Percentiles rank a stretch among this genome's conserved stretches.
These are phyloP conservation scores for Cataglyphis livida DNA, from an alignment of 2,888 invertebrate species.

Conservation along the genomic window DNA sequence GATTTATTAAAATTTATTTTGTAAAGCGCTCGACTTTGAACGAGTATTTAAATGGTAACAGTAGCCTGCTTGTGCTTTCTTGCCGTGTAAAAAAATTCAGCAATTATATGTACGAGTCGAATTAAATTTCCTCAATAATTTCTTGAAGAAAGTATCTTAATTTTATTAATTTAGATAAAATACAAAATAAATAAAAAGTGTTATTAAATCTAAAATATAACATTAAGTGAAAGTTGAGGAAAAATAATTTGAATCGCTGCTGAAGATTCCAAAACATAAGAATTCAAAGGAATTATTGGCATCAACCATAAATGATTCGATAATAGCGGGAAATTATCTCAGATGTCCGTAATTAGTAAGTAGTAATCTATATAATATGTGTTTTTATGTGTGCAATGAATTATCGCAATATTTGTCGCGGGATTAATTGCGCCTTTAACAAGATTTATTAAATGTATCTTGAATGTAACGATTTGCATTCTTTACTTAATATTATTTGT, in stretches of 20 bases:
- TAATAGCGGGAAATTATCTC: constrained; percentile 38
- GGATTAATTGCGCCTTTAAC: not conserved
- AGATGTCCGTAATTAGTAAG: constrained; percentile 49
- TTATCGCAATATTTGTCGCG: constrained; percentile 5
- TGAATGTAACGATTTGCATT: constrained; percentile 54
- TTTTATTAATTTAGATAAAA: not conserved
- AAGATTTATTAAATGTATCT: constrained; percentile 1
- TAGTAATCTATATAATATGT: constrained; percentile 46
- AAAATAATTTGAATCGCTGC: not conserved
- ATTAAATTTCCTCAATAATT: not conserved
- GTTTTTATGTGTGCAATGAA: constrained; percentile 44
- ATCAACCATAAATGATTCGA: constrained; percentile 57
- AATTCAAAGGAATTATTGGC: constrained; percentile 55
- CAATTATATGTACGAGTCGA: not conserved
- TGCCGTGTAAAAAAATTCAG: not conserved
- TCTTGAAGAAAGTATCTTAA: not conserved
- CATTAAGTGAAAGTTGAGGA: constrained; percentile 2
- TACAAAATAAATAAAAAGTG: not conserved
- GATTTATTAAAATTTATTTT: constrained; percentile 13
- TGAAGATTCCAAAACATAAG: constrained; percentile 4
- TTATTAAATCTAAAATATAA: constrained; percentile 2
- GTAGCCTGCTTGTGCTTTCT: not conserved
- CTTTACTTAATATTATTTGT: not conserved
- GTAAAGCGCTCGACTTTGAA: constrained; percentile 8
- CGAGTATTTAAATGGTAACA: constrained; percentile 22